Conservation (phyloP, 1,140 invertebrate genomes). For the Thaumatotibia leucotreta region DNA sequence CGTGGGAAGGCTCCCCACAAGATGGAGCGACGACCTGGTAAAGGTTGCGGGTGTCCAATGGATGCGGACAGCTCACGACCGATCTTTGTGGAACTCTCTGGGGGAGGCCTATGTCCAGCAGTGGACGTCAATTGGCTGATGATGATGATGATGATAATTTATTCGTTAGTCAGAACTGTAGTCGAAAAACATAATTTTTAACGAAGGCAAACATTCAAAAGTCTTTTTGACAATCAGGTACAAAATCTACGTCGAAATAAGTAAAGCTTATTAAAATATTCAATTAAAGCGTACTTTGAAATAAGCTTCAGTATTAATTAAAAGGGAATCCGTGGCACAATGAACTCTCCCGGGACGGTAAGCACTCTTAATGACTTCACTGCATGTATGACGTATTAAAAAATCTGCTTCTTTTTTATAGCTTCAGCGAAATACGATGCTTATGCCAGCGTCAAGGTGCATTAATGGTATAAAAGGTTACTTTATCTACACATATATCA, state of each 20-base stretch:
- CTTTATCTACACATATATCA: too few relatives aligned
- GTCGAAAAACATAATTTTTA: background rate
- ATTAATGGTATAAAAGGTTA: too few relatives aligned
- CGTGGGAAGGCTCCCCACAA: too few relatives aligned
- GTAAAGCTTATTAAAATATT: slow-evolving; percentile 3
- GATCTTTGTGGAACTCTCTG: too few relatives aligned
- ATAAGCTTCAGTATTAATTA: slow-evolving; percentile 4
- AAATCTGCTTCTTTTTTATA: background rate
- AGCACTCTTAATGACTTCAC: slow-evolving; percentile 12
- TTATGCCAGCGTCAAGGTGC: background rate
- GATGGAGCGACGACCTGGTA: too few relatives aligned
- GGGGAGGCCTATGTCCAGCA: too few relatives aligned
- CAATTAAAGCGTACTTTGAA: slow-evolving; percentile 2
- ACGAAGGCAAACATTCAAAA: background rate
- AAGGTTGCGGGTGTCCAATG: too few relatives aligned
- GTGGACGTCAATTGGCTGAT: too few relatives aligned
- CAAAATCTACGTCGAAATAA: background rate
- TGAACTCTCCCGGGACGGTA: background rate
- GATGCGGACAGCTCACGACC: background rate
- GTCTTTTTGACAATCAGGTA: background rate
- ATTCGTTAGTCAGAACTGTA: too few relatives aligned
- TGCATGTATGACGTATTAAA: slow-evolving; percentile 7
- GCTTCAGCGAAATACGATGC: background rate
- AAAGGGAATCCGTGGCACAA: background rate
- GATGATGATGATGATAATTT: too few relatives aligned